Conservation (phyloP, 2,797 vertebrate genomes). For the Danio jaintianensis region DNA sequence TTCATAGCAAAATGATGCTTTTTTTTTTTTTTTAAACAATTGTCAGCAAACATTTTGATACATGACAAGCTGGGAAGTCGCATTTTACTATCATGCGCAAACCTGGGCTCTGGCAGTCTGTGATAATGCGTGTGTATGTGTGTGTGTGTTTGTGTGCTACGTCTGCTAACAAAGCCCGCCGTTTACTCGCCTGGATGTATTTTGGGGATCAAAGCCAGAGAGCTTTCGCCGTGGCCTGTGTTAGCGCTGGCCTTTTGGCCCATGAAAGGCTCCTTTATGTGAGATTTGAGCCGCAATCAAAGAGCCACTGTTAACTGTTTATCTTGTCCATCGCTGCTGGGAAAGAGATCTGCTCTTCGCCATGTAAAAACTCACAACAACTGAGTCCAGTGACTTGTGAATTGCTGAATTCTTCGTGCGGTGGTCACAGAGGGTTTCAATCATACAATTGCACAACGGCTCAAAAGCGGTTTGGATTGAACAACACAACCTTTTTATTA, state of each 20-base stretch:
- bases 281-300: slow-evolving; percentile 71
- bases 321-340: slow-evolving; percentile 63
- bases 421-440: too few species aligned
- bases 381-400: slow-evolving; percentile 39
- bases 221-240: slow-evolving; percentile 70
- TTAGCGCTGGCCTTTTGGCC: slow-evolving; percentile 77
- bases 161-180: slow-evolving; percentile 68
- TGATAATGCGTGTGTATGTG: slow-evolving; percentile 66
- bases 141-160: slow-evolving; percentile 7
- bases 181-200: slow-evolving; percentile 76
- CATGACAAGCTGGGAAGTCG: slow-evolving; percentile 86
- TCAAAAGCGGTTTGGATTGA: too few species aligned
- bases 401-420: slow-evolving; percentile 36
- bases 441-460: too few species aligned
- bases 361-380: slow-evolving; percentile 51
- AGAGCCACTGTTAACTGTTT: slow-evolving; percentile 67
- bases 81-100: slow-evolving; percentile 81
- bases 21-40: slow-evolving; percentile 86
- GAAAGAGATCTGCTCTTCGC: slow-evolving; percentile 54
- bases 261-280: slow-evolving; percentile 79
- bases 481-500: too few species aligned
- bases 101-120: slow-evolving; percentile 77
- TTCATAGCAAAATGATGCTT: slow-evolving; percentile 93
- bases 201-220: slow-evolving; percentile 78
- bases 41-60: slow-evolving; percentile 88